Conservation (phyloP, 1,140 invertebrate species). For the Temnothorax curvispinosus region DNA sequence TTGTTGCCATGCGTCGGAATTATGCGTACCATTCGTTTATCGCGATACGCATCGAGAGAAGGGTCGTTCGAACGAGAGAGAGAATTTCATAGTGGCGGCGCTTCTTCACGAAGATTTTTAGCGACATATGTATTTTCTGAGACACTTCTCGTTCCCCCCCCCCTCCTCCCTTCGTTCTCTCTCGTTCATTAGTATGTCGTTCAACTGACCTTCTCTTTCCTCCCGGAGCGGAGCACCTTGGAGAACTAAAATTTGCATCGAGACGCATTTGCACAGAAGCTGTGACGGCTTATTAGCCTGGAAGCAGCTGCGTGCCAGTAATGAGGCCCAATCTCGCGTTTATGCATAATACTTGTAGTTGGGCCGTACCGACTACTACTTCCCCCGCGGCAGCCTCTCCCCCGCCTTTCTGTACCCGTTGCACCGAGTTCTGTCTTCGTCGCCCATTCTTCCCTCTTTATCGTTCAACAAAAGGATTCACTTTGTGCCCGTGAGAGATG, state of each 20-base stretch:
- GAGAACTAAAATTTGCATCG: constrained; percentile 70
- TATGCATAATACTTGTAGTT: constrained; percentile 78
- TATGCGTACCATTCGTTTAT: background rate
- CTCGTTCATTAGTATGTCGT: background rate
- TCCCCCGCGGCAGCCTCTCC: constrained; percentile 11
- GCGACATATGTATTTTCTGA: constrained; percentile 4
- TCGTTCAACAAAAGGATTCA: constrained; percentile 46
- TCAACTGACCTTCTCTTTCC: constrained; percentile 22
- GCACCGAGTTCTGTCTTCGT: background rate
- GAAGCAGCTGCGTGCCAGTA: constrained; percentile 84
- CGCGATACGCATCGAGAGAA: background rate
- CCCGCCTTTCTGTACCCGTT: constrained; percentile 10
- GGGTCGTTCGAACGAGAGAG: background rate
- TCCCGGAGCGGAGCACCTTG: constrained; percentile 6
- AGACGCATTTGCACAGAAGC: constrained; percentile 81
- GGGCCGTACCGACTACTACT: background rate
- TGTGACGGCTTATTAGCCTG: constrained; percentile 84
- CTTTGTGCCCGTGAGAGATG: constrained; percentile 27
- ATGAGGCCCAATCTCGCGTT: constrained; percentile 82
- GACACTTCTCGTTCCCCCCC: background rate
- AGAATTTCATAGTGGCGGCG: background rate
- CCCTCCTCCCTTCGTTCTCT: constrained; percentile 22
- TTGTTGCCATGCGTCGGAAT: background rate
- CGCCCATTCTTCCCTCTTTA: constrained; percentile 26
- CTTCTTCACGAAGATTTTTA: background rate